phyloP scores from a whole-genome alignment of 2,797 vertebrate species.

The Sylvilagus floridanus region DNA sequence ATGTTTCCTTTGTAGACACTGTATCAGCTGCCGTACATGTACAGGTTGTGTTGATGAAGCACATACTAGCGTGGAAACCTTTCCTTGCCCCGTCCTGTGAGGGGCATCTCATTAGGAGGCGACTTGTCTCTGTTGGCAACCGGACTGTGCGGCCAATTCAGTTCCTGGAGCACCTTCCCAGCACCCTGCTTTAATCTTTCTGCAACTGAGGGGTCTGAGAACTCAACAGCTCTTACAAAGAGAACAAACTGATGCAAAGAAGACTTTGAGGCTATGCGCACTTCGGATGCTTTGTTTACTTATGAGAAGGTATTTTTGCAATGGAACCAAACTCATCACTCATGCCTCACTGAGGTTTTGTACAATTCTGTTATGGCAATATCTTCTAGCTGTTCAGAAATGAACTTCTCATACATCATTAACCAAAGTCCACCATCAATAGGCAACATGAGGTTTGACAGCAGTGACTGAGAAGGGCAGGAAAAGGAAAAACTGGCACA shows the following conservation, averaged over 20 bases:
- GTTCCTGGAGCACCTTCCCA: not conserved
- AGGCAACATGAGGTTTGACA: not conserved
- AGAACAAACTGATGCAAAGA: not conserved
- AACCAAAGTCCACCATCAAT: not conserved
- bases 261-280: not conserved
- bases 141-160: not conserved
- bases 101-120: not conserved
- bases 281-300: not conserved
- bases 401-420: not conserved
- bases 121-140: not conserved
- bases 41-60: not conserved
- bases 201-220: not conserved
- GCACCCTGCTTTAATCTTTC: not conserved
- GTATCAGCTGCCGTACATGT: too few species aligned
- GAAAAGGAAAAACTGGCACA: not conserved
- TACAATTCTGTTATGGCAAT: not conserved
- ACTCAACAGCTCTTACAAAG: not conserved
- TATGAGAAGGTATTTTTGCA: not conserved
- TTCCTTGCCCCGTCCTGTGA: not conserved
- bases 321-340: not conserved
- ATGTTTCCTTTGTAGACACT: too few species aligned
- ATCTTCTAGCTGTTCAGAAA: not conserved
- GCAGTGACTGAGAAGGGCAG: not conserved
- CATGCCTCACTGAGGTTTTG: not conserved
- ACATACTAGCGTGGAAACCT: not conserved